phyloP scores from a whole-genome alignment of 2,113 vertebrate genomes.

The Natator depressus region DNA sequence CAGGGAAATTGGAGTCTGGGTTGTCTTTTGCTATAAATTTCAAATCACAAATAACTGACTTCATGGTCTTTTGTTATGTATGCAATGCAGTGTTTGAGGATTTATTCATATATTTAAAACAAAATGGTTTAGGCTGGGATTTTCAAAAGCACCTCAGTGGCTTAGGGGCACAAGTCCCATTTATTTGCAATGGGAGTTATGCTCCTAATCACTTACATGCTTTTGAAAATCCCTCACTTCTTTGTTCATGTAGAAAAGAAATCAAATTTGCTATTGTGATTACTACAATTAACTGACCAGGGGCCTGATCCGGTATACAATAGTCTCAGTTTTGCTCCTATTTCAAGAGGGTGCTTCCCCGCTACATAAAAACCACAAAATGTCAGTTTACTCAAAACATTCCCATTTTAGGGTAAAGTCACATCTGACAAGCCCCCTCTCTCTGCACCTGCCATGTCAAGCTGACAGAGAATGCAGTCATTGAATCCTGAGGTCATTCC shows the following conservation, averaged over 20 bases:
- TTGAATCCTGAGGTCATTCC: background rate
- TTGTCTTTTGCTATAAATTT: background rate
- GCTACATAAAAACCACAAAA: background rate
- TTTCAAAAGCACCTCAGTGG: background rate
- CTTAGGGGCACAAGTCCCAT: background rate
- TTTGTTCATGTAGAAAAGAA: background rate
- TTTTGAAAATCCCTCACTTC: background rate
- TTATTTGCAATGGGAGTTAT: background rate
- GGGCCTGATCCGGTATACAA: background rate
- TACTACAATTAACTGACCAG: background rate
- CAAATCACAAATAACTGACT: background rate
- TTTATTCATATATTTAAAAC: background rate
- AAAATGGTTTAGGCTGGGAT: background rate
- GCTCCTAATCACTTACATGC: background rate
- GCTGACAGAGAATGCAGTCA: background rate
- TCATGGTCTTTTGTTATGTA: background rate
- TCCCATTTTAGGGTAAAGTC: background rate
- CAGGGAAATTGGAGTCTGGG: background rate
- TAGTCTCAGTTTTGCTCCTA: background rate
- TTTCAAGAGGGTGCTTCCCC: background rate
- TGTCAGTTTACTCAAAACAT: background rate
- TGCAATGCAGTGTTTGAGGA: background rate
- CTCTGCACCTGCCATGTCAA: background rate
- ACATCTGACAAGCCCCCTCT: background rate
- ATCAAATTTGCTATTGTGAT: background rate